Conservation (phyloP, 1,140 invertebrate species). For the Prorops nasuta region DNA sequence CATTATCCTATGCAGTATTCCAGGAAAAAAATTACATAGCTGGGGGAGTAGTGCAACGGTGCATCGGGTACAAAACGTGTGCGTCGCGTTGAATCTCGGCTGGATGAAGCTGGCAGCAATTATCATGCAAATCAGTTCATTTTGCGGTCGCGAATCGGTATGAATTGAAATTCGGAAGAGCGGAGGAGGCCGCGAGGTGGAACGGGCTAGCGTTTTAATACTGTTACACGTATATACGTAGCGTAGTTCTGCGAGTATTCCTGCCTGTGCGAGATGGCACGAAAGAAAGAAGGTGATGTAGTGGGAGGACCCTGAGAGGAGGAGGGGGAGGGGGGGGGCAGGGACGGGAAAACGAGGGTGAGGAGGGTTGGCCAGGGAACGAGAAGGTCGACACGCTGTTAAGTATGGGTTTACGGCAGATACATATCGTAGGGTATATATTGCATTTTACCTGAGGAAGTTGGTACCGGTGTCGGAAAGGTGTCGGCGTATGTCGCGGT, state of each 20-base stretch:
- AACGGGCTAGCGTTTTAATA: conserved; percentile 27
- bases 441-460: conserved; percentile 23
- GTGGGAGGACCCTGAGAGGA: neutral
- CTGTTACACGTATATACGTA: too few relatives aligned
- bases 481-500: conserved; percentile 15
- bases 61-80: neutral
- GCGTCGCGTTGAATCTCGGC: neutral
- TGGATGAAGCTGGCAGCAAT: conserved; percentile 20
- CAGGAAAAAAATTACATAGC: neutral
- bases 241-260: too few relatives aligned
- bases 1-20: neutral
- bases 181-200: conserved; percentile 12
- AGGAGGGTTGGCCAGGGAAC: neutral
- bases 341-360: neutral
- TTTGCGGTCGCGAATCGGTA: conserved; percentile 20
- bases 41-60: neutral
- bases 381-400: conserved; percentile 28
- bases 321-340: conserved; percentile 17
- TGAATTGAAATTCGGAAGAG: conserved; percentile 26
- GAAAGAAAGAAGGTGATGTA: conserved; percentile 3
- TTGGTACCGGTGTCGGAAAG: conserved; percentile 26
- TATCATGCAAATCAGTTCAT: conserved; percentile 30
- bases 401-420: conserved; percentile 36
- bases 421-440: conserved; percentile 34
- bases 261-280: too few relatives aligned